phyloP scores from a whole-genome alignment of 2,888 invertebrate species.

The Epinotia ramella region DNA sequence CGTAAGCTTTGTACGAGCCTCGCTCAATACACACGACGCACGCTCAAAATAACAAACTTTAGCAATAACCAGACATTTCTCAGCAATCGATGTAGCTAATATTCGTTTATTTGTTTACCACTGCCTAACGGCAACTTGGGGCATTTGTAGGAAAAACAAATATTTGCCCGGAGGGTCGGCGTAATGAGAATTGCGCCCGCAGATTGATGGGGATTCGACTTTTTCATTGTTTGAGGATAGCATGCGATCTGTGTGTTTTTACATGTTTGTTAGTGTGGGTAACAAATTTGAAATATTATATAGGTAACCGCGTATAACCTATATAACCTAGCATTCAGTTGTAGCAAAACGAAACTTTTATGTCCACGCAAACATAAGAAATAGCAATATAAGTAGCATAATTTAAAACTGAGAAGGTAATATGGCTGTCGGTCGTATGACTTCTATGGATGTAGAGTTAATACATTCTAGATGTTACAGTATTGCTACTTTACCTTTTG shows the following conservation, averaged over 20 bases:
- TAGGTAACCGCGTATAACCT: no score
- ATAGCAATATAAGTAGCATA: no score
- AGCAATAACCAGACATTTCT: slow-evolving; percentile 50
- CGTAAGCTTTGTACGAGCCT: not conserved
- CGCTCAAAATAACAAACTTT: slow-evolving; percentile 51
- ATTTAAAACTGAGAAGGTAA: no score
- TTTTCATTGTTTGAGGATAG: slow-evolving; percentile 37
- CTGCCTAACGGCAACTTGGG: slow-evolving; percentile 47
- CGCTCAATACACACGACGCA: slow-evolving; percentile 20
- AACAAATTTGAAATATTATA: not conserved
- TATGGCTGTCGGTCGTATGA: no score
- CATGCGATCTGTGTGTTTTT: slow-evolving; percentile 24
- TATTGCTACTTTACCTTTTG: no score
- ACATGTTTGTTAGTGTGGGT: slow-evolving; percentile 10
- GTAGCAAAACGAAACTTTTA: no score
- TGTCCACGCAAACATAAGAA: no score
- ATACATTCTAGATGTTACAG: no score
- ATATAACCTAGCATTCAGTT: no score
- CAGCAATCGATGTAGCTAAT: slow-evolving; percentile 51
- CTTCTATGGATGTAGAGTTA: no score
- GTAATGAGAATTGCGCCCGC: slow-evolving; percentile 43
- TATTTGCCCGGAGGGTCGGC: slow-evolving; percentile 44
- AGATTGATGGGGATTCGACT: slow-evolving; percentile 36
- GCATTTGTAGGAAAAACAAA: slow-evolving; percentile 47
- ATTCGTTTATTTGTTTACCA: slow-evolving; percentile 57